phyloP scores from a whole-genome alignment of 2,888 invertebrate genomes.

The Odontomyia ornata region DNA sequence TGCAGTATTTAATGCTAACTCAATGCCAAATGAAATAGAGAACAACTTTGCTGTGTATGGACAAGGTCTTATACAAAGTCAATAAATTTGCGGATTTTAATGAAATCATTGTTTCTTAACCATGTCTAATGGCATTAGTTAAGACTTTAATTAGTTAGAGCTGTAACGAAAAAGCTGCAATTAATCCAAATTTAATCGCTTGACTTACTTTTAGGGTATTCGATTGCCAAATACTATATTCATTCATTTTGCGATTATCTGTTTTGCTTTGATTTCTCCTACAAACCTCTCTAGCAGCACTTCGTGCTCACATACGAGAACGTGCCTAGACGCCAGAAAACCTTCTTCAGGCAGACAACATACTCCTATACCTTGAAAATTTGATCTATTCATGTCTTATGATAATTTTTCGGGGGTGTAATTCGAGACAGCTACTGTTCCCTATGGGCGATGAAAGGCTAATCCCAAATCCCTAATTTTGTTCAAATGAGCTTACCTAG shows the following conservation, averaged over 20 bases:
- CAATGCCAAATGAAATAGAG: too few relatives aligned
- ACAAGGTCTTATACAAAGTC: background rate
- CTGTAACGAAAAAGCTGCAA: too few relatives aligned
- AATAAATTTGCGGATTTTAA: conserved; percentile 19
- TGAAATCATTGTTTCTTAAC: too few relatives aligned
- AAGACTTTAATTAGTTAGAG: too few relatives aligned
- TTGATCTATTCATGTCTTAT: background rate
- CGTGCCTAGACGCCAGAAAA: background rate
- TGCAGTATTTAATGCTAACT: too few relatives aligned
- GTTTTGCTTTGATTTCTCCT: too few relatives aligned
- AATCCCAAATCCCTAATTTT: conserved; percentile 32
- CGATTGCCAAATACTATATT: background rate
- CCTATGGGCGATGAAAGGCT: conserved; percentile 23
- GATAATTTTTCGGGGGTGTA: background rate
- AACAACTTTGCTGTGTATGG: background rate
- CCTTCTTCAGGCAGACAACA: background rate
- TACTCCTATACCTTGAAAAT: background rate
- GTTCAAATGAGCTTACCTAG: conserved; percentile 17
- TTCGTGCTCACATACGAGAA: too few relatives aligned
- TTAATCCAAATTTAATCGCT: too few relatives aligned
- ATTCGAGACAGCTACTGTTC: conserved; percentile 37
- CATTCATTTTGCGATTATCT: too few relatives aligned
- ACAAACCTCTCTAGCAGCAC: too few relatives aligned
- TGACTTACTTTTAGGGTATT: too few relatives aligned
- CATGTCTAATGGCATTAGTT: too few relatives aligned